A percentile compares a stretch with the other conserved stretches of the same genome.
Conservation (phyloP, 2,113 vertebrate species). For the Myotis brandtii region DNA sequence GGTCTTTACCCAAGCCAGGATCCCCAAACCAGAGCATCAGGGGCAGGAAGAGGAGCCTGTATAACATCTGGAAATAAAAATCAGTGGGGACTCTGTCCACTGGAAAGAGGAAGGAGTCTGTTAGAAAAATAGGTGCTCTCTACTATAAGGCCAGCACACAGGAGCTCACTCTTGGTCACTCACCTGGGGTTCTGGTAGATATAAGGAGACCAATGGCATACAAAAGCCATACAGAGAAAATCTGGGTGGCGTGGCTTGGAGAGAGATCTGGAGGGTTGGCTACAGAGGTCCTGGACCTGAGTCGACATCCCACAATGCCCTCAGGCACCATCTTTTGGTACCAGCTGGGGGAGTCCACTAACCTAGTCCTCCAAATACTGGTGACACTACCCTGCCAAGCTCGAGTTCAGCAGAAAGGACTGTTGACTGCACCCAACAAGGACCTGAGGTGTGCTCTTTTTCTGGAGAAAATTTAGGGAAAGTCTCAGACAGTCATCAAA, state of each 20-base stretch:
- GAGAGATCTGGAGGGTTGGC: not conserved
- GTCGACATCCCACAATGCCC: not conserved
- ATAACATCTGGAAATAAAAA: not conserved
- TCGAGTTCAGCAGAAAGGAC: not conserved
- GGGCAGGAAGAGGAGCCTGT: not conserved
- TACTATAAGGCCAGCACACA: not conserved
- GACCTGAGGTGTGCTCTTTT: not conserved
- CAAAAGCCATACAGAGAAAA: not conserved
- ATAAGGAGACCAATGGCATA: not conserved
- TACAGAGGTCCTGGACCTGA: not conserved
- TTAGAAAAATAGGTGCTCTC: not conserved
- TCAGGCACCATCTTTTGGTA: not conserved
- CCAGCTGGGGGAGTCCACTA: not conserved
- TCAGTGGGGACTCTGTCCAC: not conserved
- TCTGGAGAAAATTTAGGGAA: not conserved
- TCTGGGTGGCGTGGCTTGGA: not conserved
- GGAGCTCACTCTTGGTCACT: not conserved
- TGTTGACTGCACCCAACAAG: not conserved
- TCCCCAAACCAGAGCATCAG: not conserved
- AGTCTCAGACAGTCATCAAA: not conserved
- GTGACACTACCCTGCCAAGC: not conserved
- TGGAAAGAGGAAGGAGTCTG: not conserved
- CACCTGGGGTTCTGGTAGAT: not conserved
- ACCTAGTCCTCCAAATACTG: not conserved
- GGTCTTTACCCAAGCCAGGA: not conserved